A percentile compares a stretch with the other conserved stretches of the same genome.
Evolutionary conservation across 2,888 invertebrate genomes (phyloP).

Genomic region (Scaptomyza flava): DNA sequence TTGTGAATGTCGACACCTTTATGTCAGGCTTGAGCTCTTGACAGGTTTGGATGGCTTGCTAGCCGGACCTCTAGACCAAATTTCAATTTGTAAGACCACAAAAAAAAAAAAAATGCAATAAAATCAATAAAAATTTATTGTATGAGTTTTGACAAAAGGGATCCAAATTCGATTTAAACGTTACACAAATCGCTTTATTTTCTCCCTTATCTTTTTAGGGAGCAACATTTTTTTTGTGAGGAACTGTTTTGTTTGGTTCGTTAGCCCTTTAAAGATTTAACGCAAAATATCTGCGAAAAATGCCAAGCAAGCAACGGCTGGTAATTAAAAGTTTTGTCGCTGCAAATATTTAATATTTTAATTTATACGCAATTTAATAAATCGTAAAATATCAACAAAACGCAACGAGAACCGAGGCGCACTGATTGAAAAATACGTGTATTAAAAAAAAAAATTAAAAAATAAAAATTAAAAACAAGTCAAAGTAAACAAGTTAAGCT

Average conservation of each 20-base stretch:
- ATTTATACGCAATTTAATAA: conserved; percentile 82
- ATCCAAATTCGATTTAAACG: conserved; percentile 82
- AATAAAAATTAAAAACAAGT: conserved; percentile 5
- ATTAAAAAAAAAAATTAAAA: conserved; percentile 12
- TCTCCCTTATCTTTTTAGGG: conserved; percentile 23
- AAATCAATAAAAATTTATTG: conserved; percentile 46
- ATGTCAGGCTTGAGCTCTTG: conserved; percentile 4
- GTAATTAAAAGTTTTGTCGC: conserved; percentile 73
- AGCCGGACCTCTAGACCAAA: conserved; percentile 27
- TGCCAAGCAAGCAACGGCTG: conserved; percentile 49
- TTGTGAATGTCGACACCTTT: conserved; percentile 52
- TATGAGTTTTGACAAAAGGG: conserved; percentile 72
- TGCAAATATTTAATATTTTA: conserved; percentile 81
- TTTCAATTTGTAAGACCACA: conserved; percentile 33
- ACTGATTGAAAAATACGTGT: conserved; percentile 65
- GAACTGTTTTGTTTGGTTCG: conserved; percentile 41
- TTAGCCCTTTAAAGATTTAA: conserved; percentile 39
- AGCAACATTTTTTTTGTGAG: background rate
- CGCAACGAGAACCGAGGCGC: conserved; percentile 36
- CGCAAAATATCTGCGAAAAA: conserved; percentile 46
- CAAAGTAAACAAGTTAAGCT: background rate
- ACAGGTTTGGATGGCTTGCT: conserved; percentile 13
- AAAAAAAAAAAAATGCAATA: conserved; percentile 11
- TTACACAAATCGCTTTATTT: conserved; percentile 73
- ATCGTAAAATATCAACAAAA: conserved; percentile 64